Evolutionary conservation across 92 coral and sea anemone genomes (phyloP), one percentile per base, ranked within the genome.

Genomic region (Anthopleura xanthogrammica): DNA sequence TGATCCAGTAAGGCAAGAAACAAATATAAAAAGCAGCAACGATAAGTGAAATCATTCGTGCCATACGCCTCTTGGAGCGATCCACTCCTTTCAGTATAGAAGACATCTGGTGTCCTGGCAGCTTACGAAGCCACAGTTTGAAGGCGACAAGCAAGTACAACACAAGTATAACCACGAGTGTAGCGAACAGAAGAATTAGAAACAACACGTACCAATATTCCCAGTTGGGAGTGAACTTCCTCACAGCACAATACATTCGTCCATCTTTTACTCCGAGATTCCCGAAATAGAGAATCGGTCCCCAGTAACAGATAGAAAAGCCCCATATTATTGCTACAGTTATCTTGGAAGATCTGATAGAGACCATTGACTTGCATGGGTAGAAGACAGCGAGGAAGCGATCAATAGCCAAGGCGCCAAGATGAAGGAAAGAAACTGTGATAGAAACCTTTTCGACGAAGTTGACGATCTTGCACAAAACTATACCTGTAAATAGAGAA

Each of bases 51-150:
- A 46, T 46, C 50, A 46, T 46, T 9, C 50, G 50, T 46, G 50
- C 50, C 50, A 46, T 46, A 4, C 50, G 50, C 50, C 50, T 46
- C 50, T 46, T 46, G 50, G 50, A 46, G 9, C 50, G 50, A 46
- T 46, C 50, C 50, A 46, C 50, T 46, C 50, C 50, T 46, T 46
- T 46, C 50, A 46, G 50, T 46, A 46, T 46, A 46, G 50, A 46
- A 46, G 50, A 46, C 50, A 46, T 46, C 50, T 46, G 88, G 75
- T 85, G 68, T 29, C 88, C 88, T 12, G 88, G 88, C 16, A 85
- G 70, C 54, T 54, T 70, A 14, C 88, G 88, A 11, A 85, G 79
- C 88, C 88, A 85, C 52, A 85, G 83, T 60, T 85, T 85, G 23
- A 58, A 71, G 14, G 88, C 80, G 14, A 85, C 79, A 41, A 85